Conservation (phyloP, 2,113 vertebrate species). For the Aleadryas rufinucha region DNA sequence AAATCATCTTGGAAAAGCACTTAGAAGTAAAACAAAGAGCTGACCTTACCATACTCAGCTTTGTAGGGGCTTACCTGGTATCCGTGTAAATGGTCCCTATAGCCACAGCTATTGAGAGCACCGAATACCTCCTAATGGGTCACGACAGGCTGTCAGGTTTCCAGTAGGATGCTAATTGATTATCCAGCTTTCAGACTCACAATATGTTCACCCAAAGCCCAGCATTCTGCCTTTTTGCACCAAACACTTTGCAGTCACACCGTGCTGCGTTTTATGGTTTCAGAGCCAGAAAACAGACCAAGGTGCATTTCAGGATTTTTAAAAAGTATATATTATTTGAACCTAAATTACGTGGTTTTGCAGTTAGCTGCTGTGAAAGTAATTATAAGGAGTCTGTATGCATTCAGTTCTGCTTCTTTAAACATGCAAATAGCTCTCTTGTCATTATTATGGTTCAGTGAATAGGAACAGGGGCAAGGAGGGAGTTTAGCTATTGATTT, state of each 20-base stretch:
- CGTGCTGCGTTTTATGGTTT: neutral
- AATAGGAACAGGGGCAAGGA: constrained; percentile 40
- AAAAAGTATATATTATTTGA: constrained; percentile 29
- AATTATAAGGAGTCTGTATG: constrained; percentile 39
- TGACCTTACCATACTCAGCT: constrained; percentile 58
- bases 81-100: constrained; percentile 47
- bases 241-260: neutral
- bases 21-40: constrained; percentile 63
- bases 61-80: constrained; percentile 51
- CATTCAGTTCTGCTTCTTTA: constrained; percentile 59
- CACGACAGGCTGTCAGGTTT: constrained; percentile 34
- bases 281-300: neutral
- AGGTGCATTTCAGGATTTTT: constrained; percentile 1
- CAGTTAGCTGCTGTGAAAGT: constrained; percentile 38
- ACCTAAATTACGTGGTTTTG: neutral
- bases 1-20: constrained; percentile 47
- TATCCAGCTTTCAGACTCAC: constrained; percentile 46
- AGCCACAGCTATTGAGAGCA: constrained; percentile 30
- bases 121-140: constrained; percentile 24
- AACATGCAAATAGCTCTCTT: constrained; percentile 57
- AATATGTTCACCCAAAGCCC: constrained; percentile 30
- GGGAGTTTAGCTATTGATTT: constrained; percentile 36
- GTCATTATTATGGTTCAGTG: constrained; percentile 52
- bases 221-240: neutral
- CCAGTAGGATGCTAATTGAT: constrained; percentile 62